Evolutionary conservation across 2,888 invertebrate species (phyloP).

Genomic region (Deilephila elpenor): DNA sequence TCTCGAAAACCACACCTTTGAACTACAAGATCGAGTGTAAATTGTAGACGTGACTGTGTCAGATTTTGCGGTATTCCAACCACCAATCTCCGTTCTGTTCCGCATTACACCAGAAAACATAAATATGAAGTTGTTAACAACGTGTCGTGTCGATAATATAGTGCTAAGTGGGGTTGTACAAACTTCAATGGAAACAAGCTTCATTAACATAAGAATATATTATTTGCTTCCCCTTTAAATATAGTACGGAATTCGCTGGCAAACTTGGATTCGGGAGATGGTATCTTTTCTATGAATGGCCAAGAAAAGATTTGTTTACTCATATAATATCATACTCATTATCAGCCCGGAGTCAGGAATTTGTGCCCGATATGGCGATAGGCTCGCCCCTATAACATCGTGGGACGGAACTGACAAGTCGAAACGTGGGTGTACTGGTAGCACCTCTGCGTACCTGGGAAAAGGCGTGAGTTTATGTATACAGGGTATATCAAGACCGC

Average conservation of each 20-base stretch:
- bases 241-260: not conserved
- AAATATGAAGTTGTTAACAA: slow-evolving; percentile 53
- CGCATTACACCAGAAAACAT: slow-evolving; percentile 52
- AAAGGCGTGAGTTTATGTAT: too few species aligned
- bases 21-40: slow-evolving; percentile 33
- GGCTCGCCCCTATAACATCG: too few species aligned
- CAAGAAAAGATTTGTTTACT: too few species aligned
- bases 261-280: too few species aligned
- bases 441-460: too few species aligned
- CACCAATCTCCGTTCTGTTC: slow-evolving; percentile 61
- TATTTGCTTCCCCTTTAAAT: not conserved
- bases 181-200: not conserved
- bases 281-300: too few species aligned
- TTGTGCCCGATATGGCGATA: too few species aligned
- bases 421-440: too few species aligned
- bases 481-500: too few species aligned
- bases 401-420: too few species aligned
- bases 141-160: slow-evolving; percentile 25
- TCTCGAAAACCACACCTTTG: slow-evolving; percentile 14
- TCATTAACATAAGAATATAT: not conserved
- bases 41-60: slow-evolving; percentile 42
- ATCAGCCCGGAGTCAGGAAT: too few species aligned
- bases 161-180: slow-evolving; percentile 15
- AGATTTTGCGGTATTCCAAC: slow-evolving; percentile 65
- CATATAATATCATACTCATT: too few species aligned